Conservation (phyloP, 1,140 invertebrate species). For the Zaprionus davidi region DNA sequence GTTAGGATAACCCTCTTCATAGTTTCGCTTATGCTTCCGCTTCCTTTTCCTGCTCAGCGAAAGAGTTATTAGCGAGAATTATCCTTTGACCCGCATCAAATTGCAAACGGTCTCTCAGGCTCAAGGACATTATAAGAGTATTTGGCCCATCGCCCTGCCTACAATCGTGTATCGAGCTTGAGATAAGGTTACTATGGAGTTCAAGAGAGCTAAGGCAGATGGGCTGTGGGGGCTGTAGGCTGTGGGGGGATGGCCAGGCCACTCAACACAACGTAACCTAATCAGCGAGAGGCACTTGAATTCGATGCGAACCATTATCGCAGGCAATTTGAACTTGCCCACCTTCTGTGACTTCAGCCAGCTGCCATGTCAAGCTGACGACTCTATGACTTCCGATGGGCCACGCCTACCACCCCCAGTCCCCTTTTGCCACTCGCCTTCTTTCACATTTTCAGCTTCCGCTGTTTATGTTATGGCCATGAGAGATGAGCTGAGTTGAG, state of each 20-base stretch:
- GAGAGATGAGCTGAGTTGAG: background rate
- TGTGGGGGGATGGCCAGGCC: background rate
- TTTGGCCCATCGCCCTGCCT: background rate
- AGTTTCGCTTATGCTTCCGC: background rate
- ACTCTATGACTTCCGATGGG: constrained; percentile 33
- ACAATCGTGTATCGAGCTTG: background rate
- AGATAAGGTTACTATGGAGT: background rate
- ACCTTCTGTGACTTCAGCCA: background rate
- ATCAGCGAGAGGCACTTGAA: constrained; percentile 24
- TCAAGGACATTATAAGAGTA: background rate
- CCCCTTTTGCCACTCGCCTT: too few species aligned
- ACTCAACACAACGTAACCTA: constrained; percentile 20
- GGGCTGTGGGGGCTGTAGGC: background rate
- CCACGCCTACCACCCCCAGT: constrained; percentile 11
- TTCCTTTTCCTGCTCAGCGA: background rate
- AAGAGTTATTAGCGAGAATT: constrained; percentile 3
- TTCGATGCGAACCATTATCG: constrained; percentile 20
- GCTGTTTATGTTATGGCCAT: constrained; percentile 13
- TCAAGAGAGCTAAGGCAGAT: background rate
- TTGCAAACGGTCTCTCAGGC: background rate
- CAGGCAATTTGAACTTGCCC: constrained; percentile 8
- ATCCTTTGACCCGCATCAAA: constrained; percentile 7
- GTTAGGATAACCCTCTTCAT: background rate
- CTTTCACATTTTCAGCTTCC: constrained; percentile 12
- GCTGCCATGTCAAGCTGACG: constrained; percentile 13